These are phyloP conservation scores for Hylia prasina DNA, from an alignment of 2,113 vertebrate genomes.

Conservation along the genomic window DNA sequence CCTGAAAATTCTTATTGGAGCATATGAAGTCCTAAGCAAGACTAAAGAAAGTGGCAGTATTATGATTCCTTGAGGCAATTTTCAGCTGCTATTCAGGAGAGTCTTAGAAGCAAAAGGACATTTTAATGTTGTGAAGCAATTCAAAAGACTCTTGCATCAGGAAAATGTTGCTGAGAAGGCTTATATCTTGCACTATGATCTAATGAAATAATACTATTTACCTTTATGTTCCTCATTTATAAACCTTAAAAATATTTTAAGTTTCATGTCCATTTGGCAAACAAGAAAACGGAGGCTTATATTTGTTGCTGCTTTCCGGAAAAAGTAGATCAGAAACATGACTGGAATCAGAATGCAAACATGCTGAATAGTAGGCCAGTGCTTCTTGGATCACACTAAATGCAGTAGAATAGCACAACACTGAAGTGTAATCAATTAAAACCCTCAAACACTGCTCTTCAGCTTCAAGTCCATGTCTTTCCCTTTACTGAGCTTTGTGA, in stretches of 20 bases:
- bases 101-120: not conserved
- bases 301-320: not conserved
- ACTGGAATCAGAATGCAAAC: slow-evolving; percentile 11
- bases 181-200: not conserved
- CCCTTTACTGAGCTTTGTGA: not conserved
- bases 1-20: not conserved
- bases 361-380: not conserved
- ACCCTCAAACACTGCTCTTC: not conserved
- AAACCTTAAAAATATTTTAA: not conserved
- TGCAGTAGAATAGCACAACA: not conserved
- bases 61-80: not conserved
- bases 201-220: not conserved
- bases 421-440: slow-evolving; percentile 8
- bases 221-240: not conserved
- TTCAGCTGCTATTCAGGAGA: not conserved
- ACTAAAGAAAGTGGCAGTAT: not conserved
- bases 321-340: slow-evolving; percentile 14
- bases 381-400: slow-evolving; percentile 10
- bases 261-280: not conserved
- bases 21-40: not conserved
- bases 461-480: not conserved
- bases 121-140: not conserved
- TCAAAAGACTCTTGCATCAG: not conserved
- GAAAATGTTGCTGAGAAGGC: not conserved
- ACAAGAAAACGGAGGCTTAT: not conserved